A percentile compares a stretch with the other conserved stretches of the same genome.
phyloP scores from a whole-genome alignment of 1,140 invertebrate species.

The Bemisia tabaci region DNA sequence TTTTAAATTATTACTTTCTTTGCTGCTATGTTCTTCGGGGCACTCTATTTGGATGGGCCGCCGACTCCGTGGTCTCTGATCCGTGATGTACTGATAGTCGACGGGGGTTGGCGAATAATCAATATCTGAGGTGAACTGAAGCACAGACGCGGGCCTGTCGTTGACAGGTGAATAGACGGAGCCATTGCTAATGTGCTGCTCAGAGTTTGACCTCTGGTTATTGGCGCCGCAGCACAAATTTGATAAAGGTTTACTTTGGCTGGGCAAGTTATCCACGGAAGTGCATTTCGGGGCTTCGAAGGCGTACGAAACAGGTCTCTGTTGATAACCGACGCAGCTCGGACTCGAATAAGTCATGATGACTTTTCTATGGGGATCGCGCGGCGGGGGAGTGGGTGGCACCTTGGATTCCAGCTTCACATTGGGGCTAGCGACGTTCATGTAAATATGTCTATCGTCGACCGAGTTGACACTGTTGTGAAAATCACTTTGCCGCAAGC shows the following conservation, averaged over 20 bases:
- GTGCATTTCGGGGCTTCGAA: slow-evolving; percentile 27
- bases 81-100: slow-evolving; percentile 46
- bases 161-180: not conserved
- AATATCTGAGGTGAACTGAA: slow-evolving; percentile 3
- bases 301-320: slow-evolving; percentile 35
- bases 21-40: slow-evolving; percentile 23
- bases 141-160: slow-evolving; percentile 6
- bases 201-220: slow-evolving; percentile 6
- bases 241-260: slow-evolving; percentile 4
- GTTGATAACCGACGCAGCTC: slow-evolving; percentile 14
- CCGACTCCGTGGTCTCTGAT: slow-evolving; percentile 46
- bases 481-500: slow-evolving; percentile 19
- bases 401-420: slow-evolving; percentile 28
- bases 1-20: not conserved
- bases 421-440: slow-evolving; percentile 23
- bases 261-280: not conserved
- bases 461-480: not conserved
- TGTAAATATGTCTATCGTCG: slow-evolving; percentile 2
- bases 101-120: not conserved
- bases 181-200: slow-evolving; percentile 30
- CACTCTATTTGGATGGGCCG: slow-evolving; percentile 43
- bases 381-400: slow-evolving; percentile 52
- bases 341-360: slow-evolving; percentile 30
- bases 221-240: not conserved
- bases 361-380: slow-evolving; percentile 45